A percentile compares a stretch with the other conserved stretches of the same genome.
phyloP scores from a whole-genome alignment of 2,113 vertebrate genomes.

The Rhagologus leucostigma region DNA sequence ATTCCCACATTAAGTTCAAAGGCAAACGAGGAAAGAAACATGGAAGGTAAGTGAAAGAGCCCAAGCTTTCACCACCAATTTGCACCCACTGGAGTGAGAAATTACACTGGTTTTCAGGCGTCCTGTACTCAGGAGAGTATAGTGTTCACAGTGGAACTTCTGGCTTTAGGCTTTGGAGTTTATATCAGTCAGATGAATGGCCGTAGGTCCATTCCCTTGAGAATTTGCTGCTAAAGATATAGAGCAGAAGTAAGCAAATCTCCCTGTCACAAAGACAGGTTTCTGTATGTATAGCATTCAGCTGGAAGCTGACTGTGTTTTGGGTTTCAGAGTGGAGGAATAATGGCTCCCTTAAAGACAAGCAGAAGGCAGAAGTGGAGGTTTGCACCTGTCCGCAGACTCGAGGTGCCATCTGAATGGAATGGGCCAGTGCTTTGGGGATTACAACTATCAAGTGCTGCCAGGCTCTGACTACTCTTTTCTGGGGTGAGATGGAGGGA shows the following conservation, averaged over 20 bases:
- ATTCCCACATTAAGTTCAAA: not conserved
- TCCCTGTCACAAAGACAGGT: not conserved
- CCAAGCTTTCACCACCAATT: not conserved
- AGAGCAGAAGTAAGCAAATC: not conserved
- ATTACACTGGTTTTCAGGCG: not conserved
- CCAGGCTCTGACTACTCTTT: not conserved
- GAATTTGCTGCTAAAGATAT: not conserved
- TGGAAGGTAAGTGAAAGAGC: not conserved
- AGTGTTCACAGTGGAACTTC: not conserved
- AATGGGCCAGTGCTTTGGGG: not conserved
- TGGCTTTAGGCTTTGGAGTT: not conserved
- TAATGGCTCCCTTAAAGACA: not conserved
- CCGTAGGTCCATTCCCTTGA: not conserved
- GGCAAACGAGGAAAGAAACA: not conserved
- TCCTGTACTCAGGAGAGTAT: not conserved
- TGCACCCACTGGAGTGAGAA: not conserved
- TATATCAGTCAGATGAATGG: not conserved
- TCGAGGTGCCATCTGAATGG: not conserved
- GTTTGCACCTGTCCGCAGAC: not conserved
- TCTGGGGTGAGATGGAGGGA: not conserved
- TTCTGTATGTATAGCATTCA: not conserved
- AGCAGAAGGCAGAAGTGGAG: not conserved
- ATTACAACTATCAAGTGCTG: rapidly evolving
- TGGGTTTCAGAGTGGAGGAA: not conserved
- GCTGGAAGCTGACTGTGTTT: not conserved